These are phyloP conservation scores for Bolinopsis microptera DNA, from an alignment of 37 sponge, comb jelly and placozoan species.

Conservation along the genomic window DNA sequence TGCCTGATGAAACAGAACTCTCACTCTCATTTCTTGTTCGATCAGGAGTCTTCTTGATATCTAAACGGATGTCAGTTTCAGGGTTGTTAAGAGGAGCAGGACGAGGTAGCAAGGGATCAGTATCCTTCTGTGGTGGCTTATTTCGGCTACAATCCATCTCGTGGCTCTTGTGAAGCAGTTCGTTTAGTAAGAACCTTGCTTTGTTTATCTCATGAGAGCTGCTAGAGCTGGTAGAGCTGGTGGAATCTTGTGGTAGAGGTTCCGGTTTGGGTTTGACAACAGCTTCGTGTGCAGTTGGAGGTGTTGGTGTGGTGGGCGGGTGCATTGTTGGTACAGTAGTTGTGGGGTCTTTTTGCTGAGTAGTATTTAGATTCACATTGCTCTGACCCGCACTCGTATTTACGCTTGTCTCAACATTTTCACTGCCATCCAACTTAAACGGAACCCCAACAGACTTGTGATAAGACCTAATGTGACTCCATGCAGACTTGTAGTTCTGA, in stretches of 20 bases:
- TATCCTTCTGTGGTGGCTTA: background rate
- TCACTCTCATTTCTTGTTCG: background rate
- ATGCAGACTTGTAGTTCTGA: conserved; percentile 23
- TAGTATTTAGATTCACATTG: background rate
- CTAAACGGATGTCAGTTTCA: background rate
- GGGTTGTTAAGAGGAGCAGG: background rate
- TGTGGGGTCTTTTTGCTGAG: background rate
- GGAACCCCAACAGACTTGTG: conserved; percentile 2
- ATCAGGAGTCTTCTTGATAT: background rate
- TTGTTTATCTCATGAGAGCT: background rate
- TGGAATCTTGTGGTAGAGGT: background rate
- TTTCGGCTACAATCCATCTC: background rate
- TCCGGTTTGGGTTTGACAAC: background rate
- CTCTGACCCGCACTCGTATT: background rate
- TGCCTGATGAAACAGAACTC: background rate
- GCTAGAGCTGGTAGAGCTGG: background rate
- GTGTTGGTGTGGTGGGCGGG: background rate
- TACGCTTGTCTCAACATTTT: background rate
- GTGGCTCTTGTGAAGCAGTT: background rate
- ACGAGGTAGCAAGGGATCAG: background rate
- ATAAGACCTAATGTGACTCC: conserved; percentile 35
- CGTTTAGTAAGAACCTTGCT: background rate
- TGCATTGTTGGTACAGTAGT: background rate
- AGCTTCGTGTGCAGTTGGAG: background rate
- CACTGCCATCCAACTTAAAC: background rate